Percentiles rank a stretch among this genome's conserved stretches.
phyloP scores from a whole-genome alignment of 2,113 vertebrate species.

The Pygoscelis antarcticus region DNA sequence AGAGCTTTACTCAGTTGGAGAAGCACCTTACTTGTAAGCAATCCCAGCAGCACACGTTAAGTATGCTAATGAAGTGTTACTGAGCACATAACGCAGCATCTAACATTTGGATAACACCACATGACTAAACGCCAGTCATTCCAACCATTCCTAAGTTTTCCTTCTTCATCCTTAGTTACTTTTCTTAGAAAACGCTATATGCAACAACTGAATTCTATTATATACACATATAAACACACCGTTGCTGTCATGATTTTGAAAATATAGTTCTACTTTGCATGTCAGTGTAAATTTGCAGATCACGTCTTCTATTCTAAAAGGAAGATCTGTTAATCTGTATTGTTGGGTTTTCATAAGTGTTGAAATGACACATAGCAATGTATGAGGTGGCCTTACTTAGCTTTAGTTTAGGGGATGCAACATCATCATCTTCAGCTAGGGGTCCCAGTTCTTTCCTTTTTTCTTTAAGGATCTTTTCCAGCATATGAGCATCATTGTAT shows the following conservation, averaged over 20 bases:
- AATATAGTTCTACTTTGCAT: neutral
- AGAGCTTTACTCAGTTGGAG: neutral
- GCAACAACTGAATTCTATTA: neutral
- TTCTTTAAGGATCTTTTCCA: constrained; percentile 95
- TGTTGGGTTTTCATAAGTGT: neutral
- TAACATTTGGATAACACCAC: neutral
- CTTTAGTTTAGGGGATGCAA: constrained; percentile 94
- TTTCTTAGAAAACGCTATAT: neutral
- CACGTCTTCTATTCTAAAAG: neutral
- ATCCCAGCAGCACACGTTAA: neutral
- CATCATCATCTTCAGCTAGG: constrained; percentile 90
- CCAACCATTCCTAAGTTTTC: neutral
- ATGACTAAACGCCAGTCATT: neutral
- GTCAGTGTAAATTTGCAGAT: neutral
- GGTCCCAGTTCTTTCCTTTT: constrained; percentile 93
- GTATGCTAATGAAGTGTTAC: neutral
- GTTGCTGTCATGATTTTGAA: neutral
- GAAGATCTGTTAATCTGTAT: neutral
- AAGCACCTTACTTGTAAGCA: neutral
- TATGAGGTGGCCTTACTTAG: constrained; percentile 83
- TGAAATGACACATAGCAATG: neutral
- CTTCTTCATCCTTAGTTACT: neutral
- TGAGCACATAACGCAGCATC: neutral
- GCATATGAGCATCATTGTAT: constrained; percentile 94
- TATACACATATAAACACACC: neutral